Evolutionary conservation across 2,888 invertebrate genomes (phyloP).

Genomic region (Onchidella celtica): DNA sequence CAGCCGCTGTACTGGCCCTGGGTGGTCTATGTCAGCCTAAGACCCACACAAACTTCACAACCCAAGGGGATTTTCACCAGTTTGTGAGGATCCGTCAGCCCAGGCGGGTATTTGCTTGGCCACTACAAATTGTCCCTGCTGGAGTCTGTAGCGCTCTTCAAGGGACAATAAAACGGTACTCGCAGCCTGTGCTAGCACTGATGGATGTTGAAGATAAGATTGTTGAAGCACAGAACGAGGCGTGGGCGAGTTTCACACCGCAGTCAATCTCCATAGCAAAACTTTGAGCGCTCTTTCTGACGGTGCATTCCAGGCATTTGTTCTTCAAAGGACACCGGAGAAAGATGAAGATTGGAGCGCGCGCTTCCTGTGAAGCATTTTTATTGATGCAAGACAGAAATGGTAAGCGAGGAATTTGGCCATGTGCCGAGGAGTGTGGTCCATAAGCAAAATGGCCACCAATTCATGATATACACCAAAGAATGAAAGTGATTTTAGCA

Average conservation of each 20-base stretch:
- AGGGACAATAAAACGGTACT: neutral
- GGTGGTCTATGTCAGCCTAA: neutral
- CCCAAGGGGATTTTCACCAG: neutral
- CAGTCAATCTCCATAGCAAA: neutral
- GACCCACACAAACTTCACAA: neutral
- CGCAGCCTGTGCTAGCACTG: neutral
- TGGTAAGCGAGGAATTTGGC: no score
- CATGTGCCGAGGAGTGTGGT: no score
- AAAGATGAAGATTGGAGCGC: no score
- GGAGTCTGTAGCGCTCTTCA: neutral
- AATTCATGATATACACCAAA: no score
- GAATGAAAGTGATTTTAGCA: no score
- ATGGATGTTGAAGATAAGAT: neutral
- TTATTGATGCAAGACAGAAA: no score
- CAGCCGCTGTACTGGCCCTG: neutral
- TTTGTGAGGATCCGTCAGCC: neutral
- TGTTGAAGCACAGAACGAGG: neutral
- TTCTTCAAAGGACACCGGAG: no score
- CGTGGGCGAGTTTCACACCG: neutral
- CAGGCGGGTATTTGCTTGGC: neutral
- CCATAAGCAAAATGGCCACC: no score
- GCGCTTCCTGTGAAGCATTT: no score
- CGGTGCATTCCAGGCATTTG: no score
- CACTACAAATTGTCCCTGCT: neutral
- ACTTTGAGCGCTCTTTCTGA: no score